Evolutionary conservation across 2,113 vertebrate species (phyloP), one percentile per base, ranked within the genome.

Genomic region (Puntigrus tetrazona): DNA sequence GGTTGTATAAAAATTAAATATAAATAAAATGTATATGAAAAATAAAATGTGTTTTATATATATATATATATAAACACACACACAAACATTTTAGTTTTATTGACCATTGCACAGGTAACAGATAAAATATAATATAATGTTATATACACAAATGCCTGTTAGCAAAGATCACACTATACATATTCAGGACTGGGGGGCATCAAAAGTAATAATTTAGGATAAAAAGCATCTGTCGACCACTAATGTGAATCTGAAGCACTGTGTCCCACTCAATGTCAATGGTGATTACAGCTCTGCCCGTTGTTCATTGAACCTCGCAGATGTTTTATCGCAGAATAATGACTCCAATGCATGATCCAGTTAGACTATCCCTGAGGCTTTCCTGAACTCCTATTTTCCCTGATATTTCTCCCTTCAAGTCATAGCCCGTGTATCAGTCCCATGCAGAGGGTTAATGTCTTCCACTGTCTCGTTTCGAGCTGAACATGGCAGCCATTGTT

Each of bases 401-500:
- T 18, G 8, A 69, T 69, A 38, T 69, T 69, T 69, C 18, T 14
- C 38, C 25, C 22, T 72, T 72, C 11, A 43, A 43, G 14, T 72
- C 69, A 43, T 3, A 43, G 16, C 22, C 3, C 25, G 52, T 80
- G 61, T 45, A n/a, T 38, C 47, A 55, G 45, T 63, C 27, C 29
- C 34, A 38, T 38, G 34, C 65, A 38, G 65, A 34, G 63, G 78
- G 55, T 65, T 83, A 80, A 70, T 80, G 57, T 81, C 50, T 88
- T 85, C 78, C 75, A 79, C 55, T 78, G 25, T 78, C 81, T 65
- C 75, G 74, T 47, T 85, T 83, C 69, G 82, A 76, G 61, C 65
- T 81, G 72, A 85, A 88, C 87, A 87, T 79, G 27, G 36, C 61
- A 61, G 79, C 67, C 85, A 84, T 86, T 78, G 45, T 88, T 89